Conservation (phyloP, 2,797 vertebrate genomes). For the Ceryle rudis region DNA sequence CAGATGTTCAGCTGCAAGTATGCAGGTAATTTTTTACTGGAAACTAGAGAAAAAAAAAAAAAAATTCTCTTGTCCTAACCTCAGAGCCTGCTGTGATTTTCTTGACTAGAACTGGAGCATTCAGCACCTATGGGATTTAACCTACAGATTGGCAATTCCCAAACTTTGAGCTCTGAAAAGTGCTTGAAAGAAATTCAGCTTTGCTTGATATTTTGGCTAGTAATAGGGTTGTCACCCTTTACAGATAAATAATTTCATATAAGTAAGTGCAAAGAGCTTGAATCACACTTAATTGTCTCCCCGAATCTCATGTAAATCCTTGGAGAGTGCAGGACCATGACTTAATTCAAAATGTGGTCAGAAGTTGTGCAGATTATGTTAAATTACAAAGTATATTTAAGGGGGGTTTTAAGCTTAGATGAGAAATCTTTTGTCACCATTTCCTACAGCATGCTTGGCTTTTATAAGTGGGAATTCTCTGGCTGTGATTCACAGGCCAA, state of each 20-base stretch:
- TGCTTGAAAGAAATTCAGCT: not conserved
- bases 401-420: not conserved
- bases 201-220: not conserved
- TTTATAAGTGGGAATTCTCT: not conserved
- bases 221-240: not conserved
- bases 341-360: not conserved
- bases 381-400: not conserved
- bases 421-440: not conserved
- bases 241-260: not conserved
- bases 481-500: not conserved
- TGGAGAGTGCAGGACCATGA: not conserved
- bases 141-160: not conserved
- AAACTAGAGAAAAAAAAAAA: not conserved
- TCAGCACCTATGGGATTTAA: conserved; percentile 1
- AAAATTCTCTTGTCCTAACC: not conserved
- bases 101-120: not conserved
- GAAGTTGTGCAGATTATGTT: not conserved
- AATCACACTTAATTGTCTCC: not conserved
- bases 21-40: conserved; percentile 39
- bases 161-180: not conserved
- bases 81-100: conserved; percentile 32
- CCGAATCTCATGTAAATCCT: not conserved
- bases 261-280: not conserved
- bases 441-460: fast-evolving
- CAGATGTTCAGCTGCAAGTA: conserved; percentile 56